These are phyloP conservation scores for Eremobia ochroleuca DNA, from an alignment of 2,888 invertebrate species.

Conservation along the genomic window DNA sequence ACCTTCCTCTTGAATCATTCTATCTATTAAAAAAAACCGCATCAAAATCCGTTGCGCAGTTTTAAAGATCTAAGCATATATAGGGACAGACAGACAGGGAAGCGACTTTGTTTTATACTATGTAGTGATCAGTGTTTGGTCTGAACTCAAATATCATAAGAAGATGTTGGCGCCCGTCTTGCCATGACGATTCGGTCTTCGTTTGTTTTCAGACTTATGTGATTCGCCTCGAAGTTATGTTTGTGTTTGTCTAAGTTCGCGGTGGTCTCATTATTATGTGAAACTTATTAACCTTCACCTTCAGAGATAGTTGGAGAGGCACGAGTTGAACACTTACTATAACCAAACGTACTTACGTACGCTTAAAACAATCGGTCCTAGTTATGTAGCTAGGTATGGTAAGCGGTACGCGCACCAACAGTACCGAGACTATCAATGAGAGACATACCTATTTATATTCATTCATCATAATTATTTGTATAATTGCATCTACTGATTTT, in stretches of 20 bases:
- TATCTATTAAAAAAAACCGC: no score
- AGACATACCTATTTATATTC: background rate
- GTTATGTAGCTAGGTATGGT: no score
- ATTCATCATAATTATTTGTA: background rate
- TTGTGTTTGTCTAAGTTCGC: constrained; percentile 19
- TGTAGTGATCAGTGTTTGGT: background rate
- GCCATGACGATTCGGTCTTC: background rate
- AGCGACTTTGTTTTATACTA: no score
- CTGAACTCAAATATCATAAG: background rate
- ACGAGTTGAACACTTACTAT: no score
- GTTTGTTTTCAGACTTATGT: constrained; percentile 16
- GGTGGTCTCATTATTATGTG: constrained; percentile 22
- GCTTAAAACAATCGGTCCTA: no score
- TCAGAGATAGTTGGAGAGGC: constrained; percentile 12
- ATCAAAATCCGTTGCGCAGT: no score
- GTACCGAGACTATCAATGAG: background rate
- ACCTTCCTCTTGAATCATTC: no score
- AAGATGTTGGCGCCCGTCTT: background rate
- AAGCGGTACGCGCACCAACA: background rate
- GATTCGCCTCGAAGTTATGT: constrained; percentile 20
- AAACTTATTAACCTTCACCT: constrained; percentile 20
- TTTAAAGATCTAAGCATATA: no score
- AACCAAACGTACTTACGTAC: no score
- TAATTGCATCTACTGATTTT: background rate
- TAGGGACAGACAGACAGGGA: no score